phyloP scores from a whole-genome alignment of 2,888 invertebrate genomes.

The Barypeithes pellucidus region DNA sequence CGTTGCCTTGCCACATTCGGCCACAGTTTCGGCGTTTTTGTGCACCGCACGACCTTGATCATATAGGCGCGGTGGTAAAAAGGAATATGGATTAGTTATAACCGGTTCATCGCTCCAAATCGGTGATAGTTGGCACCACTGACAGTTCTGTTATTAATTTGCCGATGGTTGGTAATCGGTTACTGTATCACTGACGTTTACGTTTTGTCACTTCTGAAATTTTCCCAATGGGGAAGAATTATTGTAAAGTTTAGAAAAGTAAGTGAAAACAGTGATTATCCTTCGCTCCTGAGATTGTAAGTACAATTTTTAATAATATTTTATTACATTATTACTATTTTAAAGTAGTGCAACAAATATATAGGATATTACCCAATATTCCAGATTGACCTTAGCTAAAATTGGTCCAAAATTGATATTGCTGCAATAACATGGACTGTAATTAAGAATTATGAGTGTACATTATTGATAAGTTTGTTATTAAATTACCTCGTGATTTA shows the following conservation, averaged over 20 bases:
- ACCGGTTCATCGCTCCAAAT: too few relatives aligned
- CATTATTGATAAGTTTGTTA: conserved; percentile 23
- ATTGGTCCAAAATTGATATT: conserved; percentile 21
- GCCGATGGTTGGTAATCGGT: background rate
- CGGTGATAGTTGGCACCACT: conserved; percentile 12
- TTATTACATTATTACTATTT: background rate
- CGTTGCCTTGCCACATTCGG: too few relatives aligned
- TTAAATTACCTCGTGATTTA: conserved; percentile 15
- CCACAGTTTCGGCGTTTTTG: too few relatives aligned
- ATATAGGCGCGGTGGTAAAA: too few relatives aligned
- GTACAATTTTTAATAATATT: background rate
- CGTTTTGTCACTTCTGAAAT: too few relatives aligned
- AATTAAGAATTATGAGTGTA: conserved; percentile 17
- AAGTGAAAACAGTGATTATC: conserved; percentile 1
- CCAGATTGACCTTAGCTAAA: conserved; percentile 7
- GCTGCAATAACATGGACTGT: conserved; percentile 9
- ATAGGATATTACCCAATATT: background rate
- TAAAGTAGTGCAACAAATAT: background rate
- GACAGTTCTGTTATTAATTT: background rate
- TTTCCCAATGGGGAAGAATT: conserved; percentile 5
- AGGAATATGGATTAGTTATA: too few relatives aligned
- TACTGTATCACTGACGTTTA: background rate
- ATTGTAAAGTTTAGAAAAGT: background rate
- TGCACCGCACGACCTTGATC: too few relatives aligned
- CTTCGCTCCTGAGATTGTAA: background rate